A percentile compares a stretch with the other conserved stretches of the same genome.
Evolutionary conservation across 1,140 invertebrate species (phyloP).

Genomic region (Brachionus paranguensis): DNA sequence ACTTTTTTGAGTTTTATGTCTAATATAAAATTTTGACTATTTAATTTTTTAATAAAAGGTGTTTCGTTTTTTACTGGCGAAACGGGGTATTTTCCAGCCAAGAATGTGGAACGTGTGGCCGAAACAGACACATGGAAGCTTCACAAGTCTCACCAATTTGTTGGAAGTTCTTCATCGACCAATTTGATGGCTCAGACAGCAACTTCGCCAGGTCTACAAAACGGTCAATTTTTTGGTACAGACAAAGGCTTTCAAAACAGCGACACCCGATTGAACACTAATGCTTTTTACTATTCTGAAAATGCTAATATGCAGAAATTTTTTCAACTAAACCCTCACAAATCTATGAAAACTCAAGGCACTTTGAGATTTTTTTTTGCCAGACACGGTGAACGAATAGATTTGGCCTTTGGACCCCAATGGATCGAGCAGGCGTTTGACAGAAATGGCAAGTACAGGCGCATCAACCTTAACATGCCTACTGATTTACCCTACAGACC

Average conservation of each 20-base stretch:
- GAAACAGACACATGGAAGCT: conserved; percentile 36
- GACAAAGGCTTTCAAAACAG: neutral
- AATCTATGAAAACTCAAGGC: conserved; percentile 1
- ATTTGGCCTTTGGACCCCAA: conserved; percentile 32
- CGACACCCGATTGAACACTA: neutral
- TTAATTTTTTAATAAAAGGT: neutral
- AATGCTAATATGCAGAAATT: neutral
- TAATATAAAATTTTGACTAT: neutral
- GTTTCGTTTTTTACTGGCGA: conserved; percentile 30
- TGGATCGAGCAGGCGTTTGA: conserved; percentile 38
- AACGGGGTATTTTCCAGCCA: neutral
- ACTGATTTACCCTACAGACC: neutral
- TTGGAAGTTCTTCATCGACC: neutral
- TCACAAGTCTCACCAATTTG: conserved; percentile 15
- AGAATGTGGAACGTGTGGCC: conserved; percentile 13
- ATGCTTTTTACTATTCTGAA: conserved; percentile 17
- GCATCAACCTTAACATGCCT: conserved; percentile 25
- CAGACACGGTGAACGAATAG: conserved; percentile 40
- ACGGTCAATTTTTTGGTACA: neutral
- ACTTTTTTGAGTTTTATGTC: neutral
- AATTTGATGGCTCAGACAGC: neutral
- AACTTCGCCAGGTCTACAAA: neutral
- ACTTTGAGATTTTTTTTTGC: conserved; percentile 51
- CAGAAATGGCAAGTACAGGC: conserved; percentile 13
- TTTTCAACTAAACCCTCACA: neutral